A percentile compares a stretch with the other conserved stretches of the same genome.
Conservation (phyloP, 2,888 invertebrate genomes). For the Belgica antarctica region DNA sequence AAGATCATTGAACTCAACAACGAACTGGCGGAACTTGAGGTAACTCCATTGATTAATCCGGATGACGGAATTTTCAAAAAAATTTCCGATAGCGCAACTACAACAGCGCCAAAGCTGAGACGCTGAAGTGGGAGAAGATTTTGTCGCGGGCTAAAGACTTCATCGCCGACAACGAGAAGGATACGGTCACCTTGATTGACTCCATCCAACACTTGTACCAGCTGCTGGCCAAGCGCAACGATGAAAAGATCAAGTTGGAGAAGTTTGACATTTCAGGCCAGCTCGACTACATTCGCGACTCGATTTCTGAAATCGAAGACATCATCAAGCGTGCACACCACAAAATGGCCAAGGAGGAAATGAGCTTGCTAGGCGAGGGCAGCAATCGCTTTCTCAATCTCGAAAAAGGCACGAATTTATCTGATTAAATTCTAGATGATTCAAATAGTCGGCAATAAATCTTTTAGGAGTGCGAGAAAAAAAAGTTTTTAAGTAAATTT, state of each 20-base stretch:
- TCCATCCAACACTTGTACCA: constrained; percentile 51
- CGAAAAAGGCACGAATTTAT: constrained; percentile 39
- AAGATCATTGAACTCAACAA: constrained; percentile 53
- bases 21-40: constrained; percentile 51
- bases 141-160: constrained; percentile 50
- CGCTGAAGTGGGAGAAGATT: constrained; percentile 52
- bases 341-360: constrained; percentile 37
- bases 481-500: too few species aligned
- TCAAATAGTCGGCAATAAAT: neutral
- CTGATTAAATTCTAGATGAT: neutral
- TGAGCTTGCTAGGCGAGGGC: constrained; percentile 37
- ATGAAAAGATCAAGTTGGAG: constrained; percentile 46
- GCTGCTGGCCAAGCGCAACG: constrained; percentile 50
- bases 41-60: constrained; percentile 6
- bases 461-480: neutral
- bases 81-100: constrained; percentile 48
- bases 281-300: constrained; percentile 51
- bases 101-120: constrained; percentile 49
- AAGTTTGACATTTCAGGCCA: constrained; percentile 47
- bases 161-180: constrained; percentile 49
- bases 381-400: constrained; percentile 32
- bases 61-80: neutral
- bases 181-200: constrained; percentile 50
- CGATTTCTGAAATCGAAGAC: constrained; percentile 50
- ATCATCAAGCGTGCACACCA: constrained; percentile 47